phyloP scores from a whole-genome alignment of 2,113 vertebrate species.

The Seriola dumerili region DNA sequence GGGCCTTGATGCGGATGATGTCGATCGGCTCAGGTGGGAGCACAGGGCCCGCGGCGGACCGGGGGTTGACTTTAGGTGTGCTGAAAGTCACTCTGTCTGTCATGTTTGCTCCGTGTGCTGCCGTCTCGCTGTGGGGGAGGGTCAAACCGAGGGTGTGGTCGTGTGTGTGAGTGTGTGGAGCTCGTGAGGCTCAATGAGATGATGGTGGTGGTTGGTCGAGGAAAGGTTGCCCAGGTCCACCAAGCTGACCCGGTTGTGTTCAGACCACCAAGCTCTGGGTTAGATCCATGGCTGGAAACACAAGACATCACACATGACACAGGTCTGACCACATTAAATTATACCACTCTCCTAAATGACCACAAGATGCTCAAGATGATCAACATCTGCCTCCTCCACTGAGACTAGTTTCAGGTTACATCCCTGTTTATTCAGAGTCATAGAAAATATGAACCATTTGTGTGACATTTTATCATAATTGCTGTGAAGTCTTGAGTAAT shows the following conservation, averaged over 20 bases:
- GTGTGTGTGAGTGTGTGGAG: background rate
- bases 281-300: slow-evolving; percentile 66
- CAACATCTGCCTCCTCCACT: background rate
- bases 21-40: slow-evolving; percentile 95
- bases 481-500: no score
- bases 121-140: background rate
- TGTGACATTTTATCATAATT: no score
- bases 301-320: background rate
- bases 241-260: slow-evolving; percentile 43
- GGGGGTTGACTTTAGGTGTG: slow-evolving; percentile 84
- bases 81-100: slow-evolving; percentile 87
- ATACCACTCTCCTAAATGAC: no score
- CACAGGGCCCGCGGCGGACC: slow-evolving; percentile 77
- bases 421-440: no score
- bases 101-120: slow-evolving; percentile 82
- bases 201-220: background rate
- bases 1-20: slow-evolving; percentile 94
- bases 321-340: background rate
- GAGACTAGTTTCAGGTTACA: no score
- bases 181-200: background rate
- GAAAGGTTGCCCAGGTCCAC: slow-evolving; percentile 20
- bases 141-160: background rate
- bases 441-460: no score
- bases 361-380: background rate
- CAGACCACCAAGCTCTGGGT: slow-evolving; percentile 21